Percentiles rank a stretch among this genome's conserved stretches.
phyloP scores from a whole-genome alignment of 2,797 vertebrate species.

The Morelia viridis region DNA sequence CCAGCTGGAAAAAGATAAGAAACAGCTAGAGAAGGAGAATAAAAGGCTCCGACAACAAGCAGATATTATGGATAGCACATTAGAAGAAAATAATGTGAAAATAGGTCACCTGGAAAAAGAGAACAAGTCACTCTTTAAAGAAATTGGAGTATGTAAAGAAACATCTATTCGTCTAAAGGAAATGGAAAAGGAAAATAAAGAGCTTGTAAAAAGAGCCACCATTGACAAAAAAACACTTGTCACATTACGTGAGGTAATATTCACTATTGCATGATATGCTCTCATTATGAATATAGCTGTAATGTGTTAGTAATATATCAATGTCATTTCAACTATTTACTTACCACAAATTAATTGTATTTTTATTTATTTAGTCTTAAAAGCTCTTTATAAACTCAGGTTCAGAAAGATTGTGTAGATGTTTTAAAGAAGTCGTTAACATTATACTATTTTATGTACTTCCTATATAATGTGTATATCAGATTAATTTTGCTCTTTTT shows the following conservation, averaged over 20 bases:
- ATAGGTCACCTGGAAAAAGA: constrained; percentile 91
- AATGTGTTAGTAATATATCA: neutral
- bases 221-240: constrained; percentile 96
- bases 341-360: neutral
- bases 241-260: constrained; percentile 89
- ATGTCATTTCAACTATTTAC: neutral
- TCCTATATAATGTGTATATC: neutral
- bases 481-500: neutral
- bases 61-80: constrained; percentile 91
- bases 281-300: neutral
- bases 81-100: constrained; percentile 90
- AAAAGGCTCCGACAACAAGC: constrained; percentile 94
- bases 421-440: neutral
- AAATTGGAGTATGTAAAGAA: constrained; percentile 90
- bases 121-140: constrained; percentile 90
- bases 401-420: neutral
- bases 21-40: constrained; percentile 96
- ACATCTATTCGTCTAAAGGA: constrained; percentile 88
- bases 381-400: neutral
- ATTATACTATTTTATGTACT: neutral
- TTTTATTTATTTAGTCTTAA: neutral
- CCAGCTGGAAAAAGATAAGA: constrained; percentile 96
- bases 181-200: constrained; percentile 93
- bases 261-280: neutral
- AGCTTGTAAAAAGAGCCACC: constrained; percentile 88